Base-by-base conservation (phyloP, 2,888 invertebrate species). In the Mylabris sibirica region DNA sequence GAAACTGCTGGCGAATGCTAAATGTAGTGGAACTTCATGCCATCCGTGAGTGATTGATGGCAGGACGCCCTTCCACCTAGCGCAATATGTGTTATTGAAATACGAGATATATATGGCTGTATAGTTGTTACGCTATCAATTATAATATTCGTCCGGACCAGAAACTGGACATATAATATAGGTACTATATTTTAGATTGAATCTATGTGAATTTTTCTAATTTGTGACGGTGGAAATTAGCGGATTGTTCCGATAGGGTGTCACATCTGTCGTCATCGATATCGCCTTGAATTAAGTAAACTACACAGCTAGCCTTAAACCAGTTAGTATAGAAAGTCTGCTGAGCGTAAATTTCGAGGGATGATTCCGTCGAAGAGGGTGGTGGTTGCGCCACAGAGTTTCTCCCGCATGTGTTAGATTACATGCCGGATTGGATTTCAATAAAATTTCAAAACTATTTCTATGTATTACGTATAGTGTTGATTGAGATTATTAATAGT, bases 11-110 rank as follows among this genome's bases (percentile, higher is more conserved):
- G 76, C 76, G 74, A 81, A 84, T 82, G 85, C 84, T 84, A 84
- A 85, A 85, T 85, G 84, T 85, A 85, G 81, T 84, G 84, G 84
- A 84, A 85, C 82, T 81, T 82, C 80, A 81, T 81, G 77, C 82
- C 84, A 84, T 81, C 84, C 84, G 84, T 83, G 79, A 85, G 84
- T 84, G 85, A 85, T 84, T 84, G 84, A 85, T 85, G 83, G 81
- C 80, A 81, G 78, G 81, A 83, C 83, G 82, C 84, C 83, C 83
- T 83, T 82, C 80, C 81, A 83, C 82, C 84, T 81, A 83, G 80
- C 79, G 82, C 82, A 82, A 83, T 82, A 82, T 82, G 82, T 83
- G 83, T 83, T 83, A 83, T 84, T 84, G 84, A 84, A 84, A 83
- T 84, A 82, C 82, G 82, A 82, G 80, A 82, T 81, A 80, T 81